These are phyloP conservation scores for Microctonus aethiopoides DNA, from an alignment of 2,888 invertebrate species.

Conservation along the genomic window DNA sequence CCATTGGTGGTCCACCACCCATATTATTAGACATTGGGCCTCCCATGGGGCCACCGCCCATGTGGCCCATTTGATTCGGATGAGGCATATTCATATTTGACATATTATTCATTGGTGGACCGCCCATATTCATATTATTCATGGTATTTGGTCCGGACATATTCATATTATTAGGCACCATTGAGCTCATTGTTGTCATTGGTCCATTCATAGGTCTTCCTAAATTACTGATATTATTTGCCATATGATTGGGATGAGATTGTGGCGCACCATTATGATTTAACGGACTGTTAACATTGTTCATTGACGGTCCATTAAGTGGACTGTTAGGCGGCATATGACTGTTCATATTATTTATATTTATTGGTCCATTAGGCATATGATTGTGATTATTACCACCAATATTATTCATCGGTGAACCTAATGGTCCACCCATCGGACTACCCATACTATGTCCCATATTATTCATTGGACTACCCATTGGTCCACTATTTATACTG, in stretches of 20 bases:
- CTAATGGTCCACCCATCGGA: constrained; percentile 73
- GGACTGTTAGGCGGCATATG: constrained; percentile 64
- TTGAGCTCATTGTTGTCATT: constrained; percentile 75
- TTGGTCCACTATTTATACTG: constrained; percentile 68
- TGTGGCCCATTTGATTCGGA: constrained; percentile 65
- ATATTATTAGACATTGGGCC: constrained; percentile 69
- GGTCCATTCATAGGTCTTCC: constrained; percentile 80
- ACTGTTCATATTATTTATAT: constrained; percentile 64
- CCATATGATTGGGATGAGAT: constrained; percentile 64
- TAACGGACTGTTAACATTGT: constrained; percentile 62
- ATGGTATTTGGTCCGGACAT: constrained; percentile 69
- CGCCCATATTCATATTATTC: constrained; percentile 78
- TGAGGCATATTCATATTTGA: constrained; percentile 63
- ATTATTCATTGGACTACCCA: constrained; percentile 75
- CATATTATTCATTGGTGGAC: constrained; percentile 79
- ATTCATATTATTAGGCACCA: constrained; percentile 70
- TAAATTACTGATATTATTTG: constrained; percentile 60
- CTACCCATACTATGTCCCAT: constrained; percentile 78
- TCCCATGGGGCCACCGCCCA: constrained; percentile 69
- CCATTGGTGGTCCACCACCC: constrained; percentile 69
- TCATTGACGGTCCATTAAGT: constrained; percentile 62
- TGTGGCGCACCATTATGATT: constrained; percentile 61
- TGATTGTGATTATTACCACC: constrained; percentile 63
- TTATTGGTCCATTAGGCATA: constrained; percentile 62
- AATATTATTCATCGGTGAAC: constrained; percentile 78